Evolutionary conservation across 2,113 vertebrate species (phyloP).

Genomic region (Gnathonemus echidnorhynchus): DNA sequence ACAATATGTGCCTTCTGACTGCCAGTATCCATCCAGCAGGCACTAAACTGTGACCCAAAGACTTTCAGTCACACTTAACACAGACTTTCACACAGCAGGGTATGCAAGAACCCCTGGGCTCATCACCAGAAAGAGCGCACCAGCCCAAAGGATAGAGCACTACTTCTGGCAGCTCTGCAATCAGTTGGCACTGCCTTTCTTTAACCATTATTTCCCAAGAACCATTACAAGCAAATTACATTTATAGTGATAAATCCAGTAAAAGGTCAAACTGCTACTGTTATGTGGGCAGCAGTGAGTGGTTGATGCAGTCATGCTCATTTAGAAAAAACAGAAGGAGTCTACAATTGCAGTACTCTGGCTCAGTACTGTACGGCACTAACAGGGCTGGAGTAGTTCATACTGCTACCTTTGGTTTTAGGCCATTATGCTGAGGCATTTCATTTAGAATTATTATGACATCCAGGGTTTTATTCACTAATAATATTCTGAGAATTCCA

Average conservation of each 20-base stretch:
- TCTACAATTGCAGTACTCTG: background rate
- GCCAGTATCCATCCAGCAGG: background rate
- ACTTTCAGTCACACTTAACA: background rate
- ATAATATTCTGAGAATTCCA: slow-evolving; percentile 21
- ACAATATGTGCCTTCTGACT: background rate
- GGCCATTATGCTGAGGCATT: background rate
- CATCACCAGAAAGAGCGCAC: background rate
- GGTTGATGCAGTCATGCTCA: background rate
- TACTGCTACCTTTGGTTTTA: background rate
- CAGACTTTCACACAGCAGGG: background rate
- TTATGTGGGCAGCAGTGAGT: background rate
- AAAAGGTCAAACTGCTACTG: background rate
- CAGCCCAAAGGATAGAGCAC: background rate
- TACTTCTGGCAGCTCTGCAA: background rate
- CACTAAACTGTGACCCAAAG: background rate
- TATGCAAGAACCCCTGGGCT: background rate
- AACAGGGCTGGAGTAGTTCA: background rate
- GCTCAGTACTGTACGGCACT: background rate
- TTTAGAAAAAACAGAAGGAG: background rate
- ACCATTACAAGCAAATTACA: background rate
- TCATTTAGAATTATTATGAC: slow-evolving; percentile 17
- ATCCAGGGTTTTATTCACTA: slow-evolving; percentile 16
- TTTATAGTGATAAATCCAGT: background rate
- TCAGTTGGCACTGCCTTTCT: background rate
- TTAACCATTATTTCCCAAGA: background rate